Conservation (phyloP, 2,888 invertebrate species). For the Pseudococcus jackbeardsleyi region DNA sequence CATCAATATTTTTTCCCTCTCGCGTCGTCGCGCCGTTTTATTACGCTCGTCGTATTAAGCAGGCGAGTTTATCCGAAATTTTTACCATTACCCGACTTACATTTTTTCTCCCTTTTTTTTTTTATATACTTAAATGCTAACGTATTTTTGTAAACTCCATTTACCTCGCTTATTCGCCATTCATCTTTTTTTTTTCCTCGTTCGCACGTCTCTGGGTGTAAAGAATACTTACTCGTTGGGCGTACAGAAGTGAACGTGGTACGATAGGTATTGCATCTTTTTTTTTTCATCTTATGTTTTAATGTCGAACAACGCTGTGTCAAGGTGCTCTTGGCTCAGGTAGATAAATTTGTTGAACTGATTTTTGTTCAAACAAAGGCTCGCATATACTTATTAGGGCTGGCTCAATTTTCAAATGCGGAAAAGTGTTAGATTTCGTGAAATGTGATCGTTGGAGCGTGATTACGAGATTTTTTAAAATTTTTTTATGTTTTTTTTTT, state of each 20-base stretch:
- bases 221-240: background rate
- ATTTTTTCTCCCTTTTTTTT: background rate
- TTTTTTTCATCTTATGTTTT: background rate
- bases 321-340: background rate
- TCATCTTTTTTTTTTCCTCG: background rate
- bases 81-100: background rate
- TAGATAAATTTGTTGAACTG: background rate
- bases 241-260: background rate
- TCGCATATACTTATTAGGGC: background rate
- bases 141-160: slow-evolving; percentile 37
- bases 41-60: background rate
- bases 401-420: background rate
- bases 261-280: background rate
- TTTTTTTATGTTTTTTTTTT: no score
- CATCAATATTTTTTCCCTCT: slow-evolving; percentile 18
- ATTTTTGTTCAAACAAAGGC: background rate
- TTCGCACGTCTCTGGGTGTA: background rate
- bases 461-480: background rate
- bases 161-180: slow-evolving; percentile 25
- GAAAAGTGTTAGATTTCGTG: background rate
- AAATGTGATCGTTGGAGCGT: background rate
- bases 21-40: background rate
- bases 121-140: background rate
- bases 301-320: background rate
- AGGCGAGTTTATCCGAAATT: slow-evolving; percentile 17